These are phyloP conservation scores for Campoplex nolae DNA, from an alignment of 2,888 invertebrate species.

Conservation along the genomic window DNA sequence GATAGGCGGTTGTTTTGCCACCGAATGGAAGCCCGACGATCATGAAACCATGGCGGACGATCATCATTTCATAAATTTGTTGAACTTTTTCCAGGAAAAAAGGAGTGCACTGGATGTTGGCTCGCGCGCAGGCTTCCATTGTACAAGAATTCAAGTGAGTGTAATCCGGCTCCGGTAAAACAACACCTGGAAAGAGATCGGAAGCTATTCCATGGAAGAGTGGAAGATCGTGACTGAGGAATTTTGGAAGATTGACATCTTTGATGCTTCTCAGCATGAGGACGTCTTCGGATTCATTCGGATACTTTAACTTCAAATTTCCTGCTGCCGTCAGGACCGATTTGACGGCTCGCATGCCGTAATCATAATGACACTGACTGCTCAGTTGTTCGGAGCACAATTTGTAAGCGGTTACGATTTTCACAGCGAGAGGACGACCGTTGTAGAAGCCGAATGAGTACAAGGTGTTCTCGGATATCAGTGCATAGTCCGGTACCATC, in stretches of 20 bases:
- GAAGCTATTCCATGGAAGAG: conserved; percentile 96
- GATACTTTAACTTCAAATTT: conserved; percentile 95
- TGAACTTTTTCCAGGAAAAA: conserved; percentile 96
- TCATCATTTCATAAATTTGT: conserved; percentile 97
- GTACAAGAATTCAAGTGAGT: conserved; percentile 89
- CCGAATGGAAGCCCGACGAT: conserved; percentile 96
- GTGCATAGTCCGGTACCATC: conserved; percentile 98
- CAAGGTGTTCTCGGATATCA: conserved; percentile 97
- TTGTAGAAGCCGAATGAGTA: conserved; percentile 97
- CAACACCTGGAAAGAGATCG: conserved; percentile 96
- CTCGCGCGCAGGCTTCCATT: conserved; percentile 88
- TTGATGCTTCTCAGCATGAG: conserved; percentile 95
- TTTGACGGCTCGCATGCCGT: conserved; percentile 98
- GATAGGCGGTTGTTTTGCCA: conserved; percentile 95
- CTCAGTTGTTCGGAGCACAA: conserved; percentile 97
- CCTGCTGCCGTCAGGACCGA: conserved; percentile 96
- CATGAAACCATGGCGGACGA: conserved; percentile 97
- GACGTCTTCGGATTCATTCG: conserved; percentile 94
- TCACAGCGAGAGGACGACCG: conserved; percentile 94
- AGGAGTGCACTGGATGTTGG: conserved; percentile 93
- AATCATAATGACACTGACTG: conserved; percentile 97
- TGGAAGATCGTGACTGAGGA: conserved; percentile 94
- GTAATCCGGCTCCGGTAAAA: conserved; percentile 92
- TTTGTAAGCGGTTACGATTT: conserved; percentile 97
- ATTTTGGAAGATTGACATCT: conserved; percentile 97